Conservation (phyloP, 2,113 vertebrate species). For the Antechinus flavipes region DNA sequence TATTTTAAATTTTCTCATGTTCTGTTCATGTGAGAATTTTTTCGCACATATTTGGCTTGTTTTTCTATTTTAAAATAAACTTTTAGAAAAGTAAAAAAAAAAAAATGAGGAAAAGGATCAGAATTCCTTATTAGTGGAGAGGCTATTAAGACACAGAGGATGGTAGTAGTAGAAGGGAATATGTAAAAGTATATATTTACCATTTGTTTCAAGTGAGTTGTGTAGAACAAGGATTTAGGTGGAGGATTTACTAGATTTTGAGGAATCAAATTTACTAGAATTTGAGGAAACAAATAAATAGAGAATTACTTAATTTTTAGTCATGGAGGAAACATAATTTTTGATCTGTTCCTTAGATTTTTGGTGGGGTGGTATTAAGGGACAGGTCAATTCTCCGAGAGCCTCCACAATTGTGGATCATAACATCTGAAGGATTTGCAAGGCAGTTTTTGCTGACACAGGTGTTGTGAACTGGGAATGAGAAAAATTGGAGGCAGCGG, state of each 20-base stretch:
- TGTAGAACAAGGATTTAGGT: not conserved
- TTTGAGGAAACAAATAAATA: not conserved
- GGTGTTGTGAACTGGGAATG: no score
- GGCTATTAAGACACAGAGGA: not conserved
- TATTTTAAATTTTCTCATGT: no score
- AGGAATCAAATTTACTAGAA: not conserved
- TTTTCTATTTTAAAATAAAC: no score
- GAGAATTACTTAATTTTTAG: not conserved
- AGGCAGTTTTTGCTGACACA: no score
- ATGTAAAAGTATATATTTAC: not conserved
- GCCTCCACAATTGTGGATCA: no score
- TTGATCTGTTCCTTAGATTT: not conserved
- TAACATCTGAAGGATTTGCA: no score
- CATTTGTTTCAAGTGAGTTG: not conserved
- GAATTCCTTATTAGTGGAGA: not conserved
- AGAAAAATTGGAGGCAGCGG: no score
- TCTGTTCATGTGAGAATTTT: no score
- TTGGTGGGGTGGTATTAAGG: not conserved
- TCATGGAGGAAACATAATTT: not conserved
- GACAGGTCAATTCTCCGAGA: no score
- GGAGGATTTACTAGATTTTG: not conserved
- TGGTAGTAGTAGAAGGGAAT: not conserved
- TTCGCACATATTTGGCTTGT: no score
- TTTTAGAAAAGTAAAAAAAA: not conserved
- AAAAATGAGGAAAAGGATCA: not conserved